Percentiles rank a stretch among this genome's conserved stretches.
These are phyloP conservation scores for Xerus inauris DNA, from an alignment of 2,113 vertebrate species.

Conservation along the genomic window DNA sequence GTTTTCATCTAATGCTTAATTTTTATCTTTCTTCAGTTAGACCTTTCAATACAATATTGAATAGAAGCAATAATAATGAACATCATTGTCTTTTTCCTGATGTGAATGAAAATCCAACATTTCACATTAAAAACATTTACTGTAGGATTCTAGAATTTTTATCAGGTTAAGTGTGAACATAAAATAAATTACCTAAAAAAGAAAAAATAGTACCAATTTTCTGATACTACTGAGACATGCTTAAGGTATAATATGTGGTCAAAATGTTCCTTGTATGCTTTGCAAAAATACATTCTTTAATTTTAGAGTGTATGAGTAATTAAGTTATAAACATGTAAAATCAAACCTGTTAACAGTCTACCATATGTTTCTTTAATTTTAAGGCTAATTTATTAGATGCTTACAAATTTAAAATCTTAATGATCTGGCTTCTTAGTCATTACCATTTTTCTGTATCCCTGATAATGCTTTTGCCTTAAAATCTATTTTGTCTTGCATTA, in stretches of 20 bases:
- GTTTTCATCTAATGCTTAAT: neutral
- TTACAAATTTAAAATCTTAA: neutral
- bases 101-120: neutral
- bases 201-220: neutral
- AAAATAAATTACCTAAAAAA: constrained; percentile 2
- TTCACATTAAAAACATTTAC: neutral
- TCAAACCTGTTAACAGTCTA: neutral
- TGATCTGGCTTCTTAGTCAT: neutral
- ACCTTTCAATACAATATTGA: neutral
- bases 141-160: neutral
- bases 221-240: neutral
- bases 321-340: neutral
- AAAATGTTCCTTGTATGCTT: neutral
- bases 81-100: neutral
- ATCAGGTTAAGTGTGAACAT: constrained; percentile 15
- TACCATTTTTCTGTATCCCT: neutral
- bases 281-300: neutral
- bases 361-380: neutral
- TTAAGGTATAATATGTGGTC: neutral
- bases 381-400: constrained; percentile 38
- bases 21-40: neutral
- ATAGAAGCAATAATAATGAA: neutral
- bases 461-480: constrained; percentile 7
- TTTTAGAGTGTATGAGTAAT: neutral
- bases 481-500: neutral